A percentile compares a stretch with the other conserved stretches of the same genome.
phyloP scores from a whole-genome alignment of 2,113 vertebrate genomes.

The Cinclus cinclus region DNA sequence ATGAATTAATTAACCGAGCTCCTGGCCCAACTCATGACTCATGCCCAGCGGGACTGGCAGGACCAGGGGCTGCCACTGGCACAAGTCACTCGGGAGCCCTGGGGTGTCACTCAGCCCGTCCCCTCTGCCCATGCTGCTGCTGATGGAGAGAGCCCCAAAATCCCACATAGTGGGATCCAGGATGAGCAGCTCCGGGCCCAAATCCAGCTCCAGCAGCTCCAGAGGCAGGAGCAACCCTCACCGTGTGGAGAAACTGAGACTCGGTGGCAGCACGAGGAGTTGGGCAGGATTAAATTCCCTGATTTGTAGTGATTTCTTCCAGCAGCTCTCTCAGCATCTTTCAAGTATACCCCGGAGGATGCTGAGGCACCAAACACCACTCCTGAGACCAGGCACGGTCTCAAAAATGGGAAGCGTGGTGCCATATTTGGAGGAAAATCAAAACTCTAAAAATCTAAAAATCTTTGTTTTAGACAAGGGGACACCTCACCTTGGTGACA shows the following conservation, averaged over 20 bases:
- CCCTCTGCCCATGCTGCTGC: too few species aligned
- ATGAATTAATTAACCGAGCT: neutral
- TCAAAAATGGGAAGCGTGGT: fast-evolving
- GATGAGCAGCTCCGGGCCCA: too few species aligned
- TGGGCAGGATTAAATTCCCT: neutral
- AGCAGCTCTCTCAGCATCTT: neutral
- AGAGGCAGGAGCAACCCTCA: neutral
- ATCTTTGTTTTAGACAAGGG: neutral
- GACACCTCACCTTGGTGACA: constrained; percentile 87
- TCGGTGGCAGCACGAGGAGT: fast-evolving
- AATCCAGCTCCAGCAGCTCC: too few species aligned
- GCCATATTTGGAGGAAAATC: neutral
- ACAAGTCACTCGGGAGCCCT: neutral
- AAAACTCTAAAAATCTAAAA: neutral
- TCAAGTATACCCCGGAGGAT: fast-evolving
- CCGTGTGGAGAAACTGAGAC: neutral
- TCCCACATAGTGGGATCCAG: too few species aligned
- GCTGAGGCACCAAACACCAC: neutral
- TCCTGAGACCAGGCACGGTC: neutral
- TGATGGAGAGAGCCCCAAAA: too few species aligned
- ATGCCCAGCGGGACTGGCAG: neutral
- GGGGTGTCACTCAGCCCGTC: too few species aligned
- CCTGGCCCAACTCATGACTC: neutral
- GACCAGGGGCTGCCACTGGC: neutral
- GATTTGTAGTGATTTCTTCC: fast-evolving